Base-by-base conservation (phyloP, 2,113 vertebrate genomes). In the Benthochromis sp. region DNA sequence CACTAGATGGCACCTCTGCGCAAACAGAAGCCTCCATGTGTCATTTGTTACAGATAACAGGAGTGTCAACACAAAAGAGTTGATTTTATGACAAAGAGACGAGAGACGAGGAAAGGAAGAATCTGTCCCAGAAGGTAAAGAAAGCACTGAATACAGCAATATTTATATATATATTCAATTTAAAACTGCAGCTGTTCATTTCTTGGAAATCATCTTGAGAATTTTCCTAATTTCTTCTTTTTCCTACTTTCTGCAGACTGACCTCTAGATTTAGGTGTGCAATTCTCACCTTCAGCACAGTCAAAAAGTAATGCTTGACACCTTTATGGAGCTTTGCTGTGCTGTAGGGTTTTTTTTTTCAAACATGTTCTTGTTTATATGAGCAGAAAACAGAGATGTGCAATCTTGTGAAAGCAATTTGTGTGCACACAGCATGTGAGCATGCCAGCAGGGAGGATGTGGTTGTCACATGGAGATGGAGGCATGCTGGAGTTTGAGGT, bases 1-100 rank as follows among this genome's bases (percentile, higher is more conserved):
- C 91, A 92, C 92, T 91, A 94, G 92, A 90, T 93, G 92, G 93
- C 91, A 92, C 54, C 66, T 89, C 31, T 69, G 84, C 6, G 4
- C 90, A 69, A 27, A 38, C 27, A 17, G 53, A 2, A 29, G 52
- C 14, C 29, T 81, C 14, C 36, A 71, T 52, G n/a, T 63, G 82
- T n/a, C 76, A 76, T 57, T 5, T 71, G 29, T 45, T 29, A 69
- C 16, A 19, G 27, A 50, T 53, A 83, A 43, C 63, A 55, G 55
- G 52, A 83, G 9, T 4, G 11, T 21, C 31, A 31, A 27, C 45
- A 45, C 14, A n/a, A 4, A 14, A 86, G n/a, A 59, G 8, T 73
- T 73, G 69, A 73, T 17, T 73, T 73, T 45, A 73, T 71, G 66
- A 45, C 38, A 73, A 24, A 27, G 16, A 79, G 61, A 24, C 24